A percentile compares a stretch with the other conserved stretches of the same genome.
Evolutionary conservation across 1,140 invertebrate species (phyloP).

Genomic region (Pseudomyrmex cubaensis): DNA sequence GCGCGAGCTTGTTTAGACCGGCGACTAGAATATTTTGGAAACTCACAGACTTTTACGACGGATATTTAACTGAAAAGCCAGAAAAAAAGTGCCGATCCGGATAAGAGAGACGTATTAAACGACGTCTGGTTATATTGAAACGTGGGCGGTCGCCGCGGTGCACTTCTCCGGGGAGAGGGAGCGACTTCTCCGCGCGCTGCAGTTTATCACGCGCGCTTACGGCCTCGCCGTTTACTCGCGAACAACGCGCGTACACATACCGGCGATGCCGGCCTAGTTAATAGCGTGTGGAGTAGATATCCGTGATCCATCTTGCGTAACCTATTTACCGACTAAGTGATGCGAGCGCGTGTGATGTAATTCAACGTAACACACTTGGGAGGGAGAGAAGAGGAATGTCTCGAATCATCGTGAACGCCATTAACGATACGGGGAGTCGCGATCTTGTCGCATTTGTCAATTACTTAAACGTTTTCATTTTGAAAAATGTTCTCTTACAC

Average conservation of each 20-base stretch:
- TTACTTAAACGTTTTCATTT: not conserved
- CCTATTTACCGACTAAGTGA: conserved; percentile 79
- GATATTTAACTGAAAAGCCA: no score
- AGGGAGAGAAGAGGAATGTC: not conserved
- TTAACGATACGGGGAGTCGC: conserved; percentile 62
- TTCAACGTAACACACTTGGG: conserved; percentile 52
- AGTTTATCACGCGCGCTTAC: conserved; percentile 15
- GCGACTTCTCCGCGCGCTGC: conserved; percentile 8
- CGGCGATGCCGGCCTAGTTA: conserved; percentile 54
- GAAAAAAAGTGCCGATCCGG: no score
- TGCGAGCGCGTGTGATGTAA: conserved; percentile 78
- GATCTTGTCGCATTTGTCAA: not conserved
- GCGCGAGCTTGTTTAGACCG: no score
- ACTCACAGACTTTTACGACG: no score
- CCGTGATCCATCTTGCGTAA: conserved; percentile 81
- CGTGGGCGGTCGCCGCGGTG: no score
- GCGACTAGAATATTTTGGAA: no score
- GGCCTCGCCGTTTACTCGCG: conserved; percentile 31
- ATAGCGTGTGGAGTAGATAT: conserved; percentile 67
- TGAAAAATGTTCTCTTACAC: not conserved
- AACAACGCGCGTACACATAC: not conserved
- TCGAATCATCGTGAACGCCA: conserved; percentile 44
- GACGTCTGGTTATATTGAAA: no score
- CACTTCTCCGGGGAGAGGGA: no score
- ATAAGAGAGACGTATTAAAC: no score